Percentiles rank a stretch among this genome's conserved stretches.
phyloP scores from a whole-genome alignment of 2,888 invertebrate species.

The Dynastes tityus region DNA sequence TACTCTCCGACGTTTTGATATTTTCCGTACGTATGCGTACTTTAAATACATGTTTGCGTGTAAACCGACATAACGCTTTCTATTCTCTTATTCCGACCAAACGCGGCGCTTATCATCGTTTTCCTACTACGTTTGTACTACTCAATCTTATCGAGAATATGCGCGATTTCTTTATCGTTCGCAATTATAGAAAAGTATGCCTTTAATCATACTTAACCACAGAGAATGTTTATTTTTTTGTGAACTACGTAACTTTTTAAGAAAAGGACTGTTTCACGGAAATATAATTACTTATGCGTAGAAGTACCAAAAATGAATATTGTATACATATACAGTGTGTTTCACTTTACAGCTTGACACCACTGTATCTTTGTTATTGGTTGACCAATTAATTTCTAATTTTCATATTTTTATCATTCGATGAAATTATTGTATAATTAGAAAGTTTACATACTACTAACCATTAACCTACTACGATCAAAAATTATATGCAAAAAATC shows the following conservation, averaged over 20 bases:
- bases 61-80: not conserved
- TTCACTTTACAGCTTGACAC: too few species aligned
- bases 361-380: too few species aligned
- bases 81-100: not conserved
- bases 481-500: too few species aligned
- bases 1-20: not conserved
- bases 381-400: too few species aligned
- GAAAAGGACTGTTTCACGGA: not conserved
- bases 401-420: too few species aligned
- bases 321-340: too few species aligned
- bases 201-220: not conserved
- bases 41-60: not conserved
- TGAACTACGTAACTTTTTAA: not conserved
- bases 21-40: not conserved
- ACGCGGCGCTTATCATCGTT: not conserved
- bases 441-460: too few species aligned
- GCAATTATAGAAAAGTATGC: not conserved
- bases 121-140: constrained; percentile 3
- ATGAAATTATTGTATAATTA: too few species aligned
- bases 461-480: too few species aligned
- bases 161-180: not conserved
- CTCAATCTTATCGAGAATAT: not conserved
- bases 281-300: too few species aligned
- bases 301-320: too few species aligned
- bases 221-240: not conserved